Percentiles rank a stretch among this genome's conserved stretches.
These are phyloP conservation scores for Xylocopa sonorina DNA, from an alignment of 1,140 invertebrate species.

Conservation along the genomic window DNA sequence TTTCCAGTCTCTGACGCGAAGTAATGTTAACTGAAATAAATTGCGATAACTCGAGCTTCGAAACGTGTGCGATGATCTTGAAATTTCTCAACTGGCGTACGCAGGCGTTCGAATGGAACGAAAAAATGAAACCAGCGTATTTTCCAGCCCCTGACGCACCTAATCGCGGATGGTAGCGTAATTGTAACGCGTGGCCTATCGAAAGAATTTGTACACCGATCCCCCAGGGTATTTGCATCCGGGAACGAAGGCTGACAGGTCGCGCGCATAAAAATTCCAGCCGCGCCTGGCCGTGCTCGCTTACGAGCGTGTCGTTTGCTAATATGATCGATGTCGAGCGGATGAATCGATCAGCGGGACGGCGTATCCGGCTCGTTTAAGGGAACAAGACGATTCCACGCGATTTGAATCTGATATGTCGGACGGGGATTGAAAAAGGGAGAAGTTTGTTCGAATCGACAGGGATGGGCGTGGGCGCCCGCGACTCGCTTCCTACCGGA, in stretches of 20 bases:
- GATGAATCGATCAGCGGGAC: background rate
- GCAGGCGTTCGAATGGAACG: no score
- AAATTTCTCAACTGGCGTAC: no score
- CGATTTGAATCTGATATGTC: conserved; percentile 21
- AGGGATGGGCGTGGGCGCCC: no score
- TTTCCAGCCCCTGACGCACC: no score
- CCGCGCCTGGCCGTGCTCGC: background rate
- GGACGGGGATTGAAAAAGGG: no score
- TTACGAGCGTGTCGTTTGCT: conserved; percentile 13
- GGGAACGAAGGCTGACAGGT: background rate
- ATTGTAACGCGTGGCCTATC: no score
- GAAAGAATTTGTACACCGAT: background rate
- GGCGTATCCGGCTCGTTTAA: conserved; percentile 19
- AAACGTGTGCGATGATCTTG: no score
- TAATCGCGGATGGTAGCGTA: no score
- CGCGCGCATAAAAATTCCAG: conserved; percentile 3
- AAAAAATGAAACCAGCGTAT: no score
- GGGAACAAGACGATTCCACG: conserved; percentile 4
- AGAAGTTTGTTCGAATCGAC: background rate
- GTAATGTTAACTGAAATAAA: no score
- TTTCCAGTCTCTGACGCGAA: no score
- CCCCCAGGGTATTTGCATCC: background rate
- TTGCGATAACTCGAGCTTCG: no score
- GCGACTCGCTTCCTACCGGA: background rate
- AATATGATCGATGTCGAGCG: conserved; percentile 9